Conservation (phyloP, 1,140 invertebrate genomes). For the Maconellicoccus hirsutus region DNA sequence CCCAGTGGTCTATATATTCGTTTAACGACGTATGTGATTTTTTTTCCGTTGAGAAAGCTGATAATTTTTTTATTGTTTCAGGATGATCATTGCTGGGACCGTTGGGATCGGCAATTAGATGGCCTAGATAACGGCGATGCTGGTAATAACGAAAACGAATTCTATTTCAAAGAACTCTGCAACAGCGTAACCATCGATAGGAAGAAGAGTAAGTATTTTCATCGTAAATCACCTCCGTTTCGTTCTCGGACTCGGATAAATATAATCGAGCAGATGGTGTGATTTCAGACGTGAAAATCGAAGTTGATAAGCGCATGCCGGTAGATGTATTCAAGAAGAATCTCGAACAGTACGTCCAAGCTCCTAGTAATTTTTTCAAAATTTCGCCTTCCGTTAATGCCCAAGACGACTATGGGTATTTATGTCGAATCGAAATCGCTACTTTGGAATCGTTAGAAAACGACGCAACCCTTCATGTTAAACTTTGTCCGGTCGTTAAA, state of each 20-base stretch:
- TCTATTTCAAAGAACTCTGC: neutral
- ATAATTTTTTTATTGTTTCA: neutral
- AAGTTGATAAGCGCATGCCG: neutral
- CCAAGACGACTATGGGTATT: neutral
- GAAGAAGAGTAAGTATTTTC: conserved; percentile 1
- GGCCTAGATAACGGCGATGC: neutral
- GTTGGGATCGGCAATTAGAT: neutral
- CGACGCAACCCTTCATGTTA: neutral
- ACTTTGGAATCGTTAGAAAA: neutral
- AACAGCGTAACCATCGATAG: neutral
- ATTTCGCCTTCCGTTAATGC: neutral
- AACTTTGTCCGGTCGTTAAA: neutral
- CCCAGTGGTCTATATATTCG: no score
- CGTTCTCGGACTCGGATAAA: no score
- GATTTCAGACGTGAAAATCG: conserved; percentile 3
- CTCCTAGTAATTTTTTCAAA: neutral
- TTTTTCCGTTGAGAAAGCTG: no score
- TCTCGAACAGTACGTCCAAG: neutral
- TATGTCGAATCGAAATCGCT: neutral
- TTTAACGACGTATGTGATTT: no score
- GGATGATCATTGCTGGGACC: neutral
- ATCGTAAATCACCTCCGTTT: no score
- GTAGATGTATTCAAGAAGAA: conserved; percentile 3
- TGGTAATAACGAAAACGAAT: neutral
- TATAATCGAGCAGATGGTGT: neutral